Percentiles rank a stretch among this genome's conserved stretches.
phyloP scores from a whole-genome alignment of 1,140 invertebrate species.

The Atta cephalotes region DNA sequence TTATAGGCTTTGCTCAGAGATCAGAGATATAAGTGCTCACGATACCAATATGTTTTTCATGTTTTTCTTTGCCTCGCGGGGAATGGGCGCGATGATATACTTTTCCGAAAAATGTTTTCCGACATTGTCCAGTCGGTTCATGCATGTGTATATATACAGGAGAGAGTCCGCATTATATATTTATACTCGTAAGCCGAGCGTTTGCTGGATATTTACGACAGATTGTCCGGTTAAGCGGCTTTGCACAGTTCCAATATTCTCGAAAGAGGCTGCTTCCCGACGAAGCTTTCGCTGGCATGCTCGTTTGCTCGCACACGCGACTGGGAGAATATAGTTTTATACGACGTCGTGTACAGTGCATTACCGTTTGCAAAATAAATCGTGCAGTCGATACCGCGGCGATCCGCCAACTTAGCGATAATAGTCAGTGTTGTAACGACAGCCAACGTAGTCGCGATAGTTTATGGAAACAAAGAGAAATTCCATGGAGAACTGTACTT shows the following conservation, averaged over 20 bases:
- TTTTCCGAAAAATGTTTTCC: conserved; percentile 44
- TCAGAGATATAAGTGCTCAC: background rate
- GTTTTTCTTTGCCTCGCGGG: conserved; percentile 6
- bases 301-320: background rate
- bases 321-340: conserved; percentile 14
- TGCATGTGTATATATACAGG: background rate
- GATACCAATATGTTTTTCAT: conserved; percentile 50
- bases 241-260: conserved; percentile 60
- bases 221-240: conserved; percentile 66
- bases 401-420: conserved; percentile 44
- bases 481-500: background rate
- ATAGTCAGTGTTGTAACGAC: conserved; percentile 14
- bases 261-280: conserved; percentile 36
- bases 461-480: conserved; percentile 13
- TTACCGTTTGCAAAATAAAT: conserved; percentile 46
- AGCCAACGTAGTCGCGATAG: background rate
- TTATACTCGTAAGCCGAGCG: conserved; percentile 56
- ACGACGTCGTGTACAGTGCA: conserved; percentile 13
- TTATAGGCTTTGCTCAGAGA: conserved; percentile 46
- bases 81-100: conserved; percentile 39
- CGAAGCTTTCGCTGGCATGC: background rate
- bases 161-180: conserved; percentile 46
- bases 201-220: conserved; percentile 66
- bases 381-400: conserved; percentile 32
- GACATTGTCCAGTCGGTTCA: background rate